A percentile compares a stretch with the other conserved stretches of the same genome.
Evolutionary conservation across 2,888 invertebrate species (phyloP).

Genomic region (Aphodius granarius): DNA sequence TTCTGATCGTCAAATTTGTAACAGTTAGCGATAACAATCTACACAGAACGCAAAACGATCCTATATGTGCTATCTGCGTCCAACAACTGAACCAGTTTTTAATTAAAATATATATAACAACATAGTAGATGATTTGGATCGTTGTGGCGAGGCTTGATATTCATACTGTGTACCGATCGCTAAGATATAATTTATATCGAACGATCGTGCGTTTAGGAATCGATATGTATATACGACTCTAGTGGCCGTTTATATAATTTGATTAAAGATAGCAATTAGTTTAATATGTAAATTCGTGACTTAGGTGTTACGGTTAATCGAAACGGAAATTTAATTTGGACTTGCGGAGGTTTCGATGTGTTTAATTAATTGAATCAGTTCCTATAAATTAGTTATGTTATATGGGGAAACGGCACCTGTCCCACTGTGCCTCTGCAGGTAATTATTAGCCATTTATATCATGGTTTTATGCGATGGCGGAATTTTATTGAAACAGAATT

Average conservation of each 20-base stretch:
- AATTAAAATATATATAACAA: constrained; percentile 2
- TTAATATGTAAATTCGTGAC: constrained; percentile 15
- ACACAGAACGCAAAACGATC: not conserved
- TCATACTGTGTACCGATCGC: not conserved
- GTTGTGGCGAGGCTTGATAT: not conserved
- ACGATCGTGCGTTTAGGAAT: not conserved
- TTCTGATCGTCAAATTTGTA: constrained; percentile 11
- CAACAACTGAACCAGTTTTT: constrained; percentile 14
- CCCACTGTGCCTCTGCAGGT: not conserved
- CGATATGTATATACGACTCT: not conserved
- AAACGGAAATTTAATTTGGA: not conserved
- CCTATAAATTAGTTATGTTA: not conserved
- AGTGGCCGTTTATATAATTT: not conserved
- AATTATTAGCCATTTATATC: not conserved
- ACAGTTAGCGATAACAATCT: constrained; percentile 9
- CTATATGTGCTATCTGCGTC: not conserved
- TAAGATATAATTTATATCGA: not conserved
- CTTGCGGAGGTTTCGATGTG: not conserved
- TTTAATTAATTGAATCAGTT: constrained; percentile 11
- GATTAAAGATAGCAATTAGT: constrained; percentile 14
- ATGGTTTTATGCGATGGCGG: not conserved
- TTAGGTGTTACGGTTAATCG: constrained; percentile 5
- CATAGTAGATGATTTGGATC: not conserved
- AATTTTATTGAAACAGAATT: not conserved
- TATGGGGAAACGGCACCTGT: not conserved